Base-by-base conservation (phyloP, 1,140 invertebrate species). In the Drosophila lacertosa region DNA sequence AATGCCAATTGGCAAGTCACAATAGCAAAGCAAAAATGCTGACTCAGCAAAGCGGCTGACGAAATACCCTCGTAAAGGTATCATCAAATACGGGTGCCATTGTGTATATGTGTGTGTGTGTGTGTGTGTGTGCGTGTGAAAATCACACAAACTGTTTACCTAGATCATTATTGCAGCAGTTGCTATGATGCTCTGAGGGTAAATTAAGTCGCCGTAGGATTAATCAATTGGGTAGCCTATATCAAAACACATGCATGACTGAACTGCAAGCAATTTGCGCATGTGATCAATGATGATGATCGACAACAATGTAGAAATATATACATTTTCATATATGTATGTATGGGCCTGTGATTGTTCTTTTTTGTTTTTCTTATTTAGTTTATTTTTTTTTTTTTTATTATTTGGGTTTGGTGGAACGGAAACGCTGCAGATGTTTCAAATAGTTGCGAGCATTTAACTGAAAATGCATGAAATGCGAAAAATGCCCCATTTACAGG, bases 1-100 rank as follows among this genome's bases (percentile, higher is more conserved):
- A 67, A 82, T 76, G 76, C 81, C 80, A 73, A 86, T 86, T 84
- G 80, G 80, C 81, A 86, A 84, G 72, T 78, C 81, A 78, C 80
- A 76, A 80, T 72, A 53, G 70, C 53, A 39, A 10, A 44, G 18
- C 29, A 33, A 48, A 57, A 62, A 35, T 51, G 69, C 74, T 74
- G 79, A 70, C 65, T 70, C 72, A 77, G 57, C 81, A 55, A 57
- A 59, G 60, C 44, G 48, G 60, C 60, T 65, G 67, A 65, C 55
- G 67, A 65, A 70, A 70, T 65, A 65, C 60, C 60, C 67, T 50
- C 45, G 37, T 16, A 44, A 50, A 70, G 67, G 51, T 55, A 69
- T 24, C 62, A 29, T n/a, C 42, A 45, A 50, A 67, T 51, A 50
- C 64, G 42, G 33, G 20, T 15, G 51, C 18, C 11, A 16, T 26